A percentile compares a stretch with the other conserved stretches of the same genome.
Evolutionary conservation across 1,140 invertebrate species (phyloP).

Genomic region (Archegozetes longisetosus): DNA sequence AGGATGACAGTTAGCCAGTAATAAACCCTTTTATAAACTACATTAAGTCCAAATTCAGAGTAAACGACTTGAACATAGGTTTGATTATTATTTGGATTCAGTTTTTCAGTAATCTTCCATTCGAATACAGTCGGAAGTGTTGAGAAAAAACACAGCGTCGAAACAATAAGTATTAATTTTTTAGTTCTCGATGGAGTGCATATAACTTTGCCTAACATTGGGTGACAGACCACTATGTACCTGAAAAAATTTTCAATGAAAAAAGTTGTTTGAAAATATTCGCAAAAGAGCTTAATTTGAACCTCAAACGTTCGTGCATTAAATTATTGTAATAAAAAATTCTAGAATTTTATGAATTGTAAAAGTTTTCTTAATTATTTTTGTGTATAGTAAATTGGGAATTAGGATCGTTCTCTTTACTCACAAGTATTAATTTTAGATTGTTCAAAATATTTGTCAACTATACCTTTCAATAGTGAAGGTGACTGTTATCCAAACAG

Average conservation of each 20-base stretch:
- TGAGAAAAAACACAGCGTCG: constrained; percentile 43
- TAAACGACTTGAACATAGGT: constrained; percentile 5
- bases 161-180: constrained; percentile 41
- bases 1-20: constrained; percentile 45
- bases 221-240: constrained; percentile 57
- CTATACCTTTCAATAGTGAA: constrained; percentile 51
- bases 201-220: constrained; percentile 49
- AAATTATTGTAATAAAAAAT: too few species aligned
- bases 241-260: constrained; percentile 27
- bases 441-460: too few species aligned
- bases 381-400: too few species aligned
- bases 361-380: too few species aligned
- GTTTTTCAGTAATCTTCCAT: constrained; percentile 28
- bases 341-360: too few species aligned
- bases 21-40: constrained; percentile 43
- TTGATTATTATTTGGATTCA: constrained; percentile 21
- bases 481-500: constrained; percentile 56
- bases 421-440: too few species aligned
- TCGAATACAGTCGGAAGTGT: constrained; percentile 48
- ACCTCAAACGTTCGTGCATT: too few species aligned
- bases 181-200: constrained; percentile 41
- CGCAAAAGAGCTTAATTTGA: too few species aligned
- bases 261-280: too few species aligned
- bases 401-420: too few species aligned
- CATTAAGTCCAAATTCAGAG: constrained; percentile 33